Evolutionary conservation across 2,113 vertebrate genomes (phyloP).

Genomic region (Sturnus vulgaris): DNA sequence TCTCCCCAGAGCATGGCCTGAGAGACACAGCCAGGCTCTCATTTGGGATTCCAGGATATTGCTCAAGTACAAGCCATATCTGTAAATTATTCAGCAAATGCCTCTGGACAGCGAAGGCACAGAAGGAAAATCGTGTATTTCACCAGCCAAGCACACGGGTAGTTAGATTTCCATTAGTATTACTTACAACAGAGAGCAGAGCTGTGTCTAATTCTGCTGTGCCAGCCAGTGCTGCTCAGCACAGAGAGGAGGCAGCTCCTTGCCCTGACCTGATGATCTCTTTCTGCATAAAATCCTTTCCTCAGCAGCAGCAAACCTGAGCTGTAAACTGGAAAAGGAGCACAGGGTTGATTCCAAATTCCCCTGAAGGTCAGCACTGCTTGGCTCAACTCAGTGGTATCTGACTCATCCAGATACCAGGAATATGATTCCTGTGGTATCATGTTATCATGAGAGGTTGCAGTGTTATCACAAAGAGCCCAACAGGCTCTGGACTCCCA

Average conservation of each 20-base stretch:
- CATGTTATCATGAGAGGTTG: not conserved
- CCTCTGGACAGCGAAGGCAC: not conserved
- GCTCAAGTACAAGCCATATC: not conserved
- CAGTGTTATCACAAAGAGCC: not conserved
- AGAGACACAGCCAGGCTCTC: not conserved
- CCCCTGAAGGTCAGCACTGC: not conserved
- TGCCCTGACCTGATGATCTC: not conserved
- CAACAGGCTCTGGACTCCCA: not conserved
- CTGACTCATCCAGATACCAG: not conserved
- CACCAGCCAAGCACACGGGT: not conserved
- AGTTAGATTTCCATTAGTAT: not conserved
- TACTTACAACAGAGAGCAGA: not conserved
- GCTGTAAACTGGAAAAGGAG: not conserved
- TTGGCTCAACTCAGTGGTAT: not conserved
- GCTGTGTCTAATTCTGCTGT: not conserved
- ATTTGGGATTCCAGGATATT: not conserved
- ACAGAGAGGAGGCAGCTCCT: not conserved
- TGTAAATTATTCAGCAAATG: conserved; percentile 4
- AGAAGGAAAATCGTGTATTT: not conserved
- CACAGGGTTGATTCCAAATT: not conserved
- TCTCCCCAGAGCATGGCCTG: not conserved
- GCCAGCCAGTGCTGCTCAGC: not conserved
- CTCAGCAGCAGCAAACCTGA: not conserved
- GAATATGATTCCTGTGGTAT: not conserved
- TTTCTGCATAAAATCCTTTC: not conserved